Base-by-base conservation (phyloP, 2,797 vertebrate genomes). In the Labeo calbasu region DNA sequence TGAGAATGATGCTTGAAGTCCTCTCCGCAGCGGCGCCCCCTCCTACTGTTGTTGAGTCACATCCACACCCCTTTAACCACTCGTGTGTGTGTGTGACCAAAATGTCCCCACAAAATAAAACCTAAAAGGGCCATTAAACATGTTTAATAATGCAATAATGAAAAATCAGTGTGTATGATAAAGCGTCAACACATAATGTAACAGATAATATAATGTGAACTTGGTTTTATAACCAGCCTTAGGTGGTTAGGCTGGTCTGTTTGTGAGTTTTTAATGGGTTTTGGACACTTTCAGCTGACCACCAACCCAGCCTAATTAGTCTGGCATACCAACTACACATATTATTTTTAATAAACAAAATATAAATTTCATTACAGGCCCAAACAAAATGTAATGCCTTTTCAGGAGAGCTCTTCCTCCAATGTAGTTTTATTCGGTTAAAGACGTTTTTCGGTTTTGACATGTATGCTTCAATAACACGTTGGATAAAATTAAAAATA, bases 21-120 rank as follows among this genome's bases (percentile, higher is more conserved):
- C 65, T 69, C 76, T 70, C 84, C 69, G 21, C 66, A 70, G 59
- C 84, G 80, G 79, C 53, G 19, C 61, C 72, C 71, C 88, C 87
- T 78, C 82, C 88, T 81, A 59, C 88, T 90, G 78, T 83, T 88
- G 80, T 83, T 77, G 57, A 69, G 87, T 87, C 85, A 91, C 84
- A 93, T 88, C 90, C 93, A 88, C 88, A 90, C 91, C 88, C 87
- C 86, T 88, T 81, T 87, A 90, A 93, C 88, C 90, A 91, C 11
- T 4, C n/a, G 19, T 70, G 70, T 72, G n/a, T 48, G 46, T 50
- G 25, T 65, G 63, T 66, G 28, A 32, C 25, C 28, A 17, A 32
- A 32, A 66, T 17, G 7, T 32, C 15, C 7, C 8, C 63, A 32
- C 63, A 32, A 66, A 65, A 32, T 66, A 66, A 66, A 66, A 66